These are phyloP conservation scores for Sprattus sprattus DNA, from an alignment of 2,113 vertebrate genomes.

Conservation along the genomic window DNA sequence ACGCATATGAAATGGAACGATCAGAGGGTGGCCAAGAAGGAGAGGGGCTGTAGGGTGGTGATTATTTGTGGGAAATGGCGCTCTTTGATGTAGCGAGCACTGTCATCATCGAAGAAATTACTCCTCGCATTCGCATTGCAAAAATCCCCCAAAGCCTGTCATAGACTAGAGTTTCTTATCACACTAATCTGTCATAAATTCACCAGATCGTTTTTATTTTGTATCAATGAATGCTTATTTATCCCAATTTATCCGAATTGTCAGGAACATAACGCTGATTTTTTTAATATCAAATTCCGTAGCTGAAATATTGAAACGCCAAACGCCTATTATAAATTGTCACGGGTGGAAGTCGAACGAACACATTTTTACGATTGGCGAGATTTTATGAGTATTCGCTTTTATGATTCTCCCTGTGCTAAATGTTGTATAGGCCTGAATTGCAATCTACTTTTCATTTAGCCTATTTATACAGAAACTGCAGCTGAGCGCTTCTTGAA, in stretches of 20 bases:
- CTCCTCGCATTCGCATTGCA: background rate
- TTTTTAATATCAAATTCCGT: too few relatives aligned
- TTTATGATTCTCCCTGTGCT: too few relatives aligned
- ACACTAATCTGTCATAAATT: background rate
- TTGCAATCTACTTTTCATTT: too few relatives aligned
- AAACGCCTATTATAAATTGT: too few relatives aligned
- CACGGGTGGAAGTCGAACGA: too few relatives aligned
- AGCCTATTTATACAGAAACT: too few relatives aligned
- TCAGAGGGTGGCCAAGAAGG: background rate
- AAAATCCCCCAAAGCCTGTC: background rate
- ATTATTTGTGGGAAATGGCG: constrained; percentile 2
- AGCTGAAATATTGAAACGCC: too few relatives aligned
- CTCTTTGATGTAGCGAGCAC: background rate
- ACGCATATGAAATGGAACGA: background rate
- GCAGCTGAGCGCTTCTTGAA: too few relatives aligned
- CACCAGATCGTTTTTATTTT: too few relatives aligned
- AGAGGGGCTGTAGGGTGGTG: background rate
- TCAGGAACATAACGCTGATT: background rate
- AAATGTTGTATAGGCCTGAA: too few relatives aligned
- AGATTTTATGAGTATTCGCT: too few relatives aligned
- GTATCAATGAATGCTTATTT: background rate
- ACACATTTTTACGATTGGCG: too few relatives aligned
- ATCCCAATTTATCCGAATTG: background rate
- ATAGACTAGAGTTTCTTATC: background rate
- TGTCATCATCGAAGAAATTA: background rate